These are phyloP conservation scores for Oxyruncus cristatus DNA, from an alignment of 2,113 vertebrate species.

Conservation along the genomic window DNA sequence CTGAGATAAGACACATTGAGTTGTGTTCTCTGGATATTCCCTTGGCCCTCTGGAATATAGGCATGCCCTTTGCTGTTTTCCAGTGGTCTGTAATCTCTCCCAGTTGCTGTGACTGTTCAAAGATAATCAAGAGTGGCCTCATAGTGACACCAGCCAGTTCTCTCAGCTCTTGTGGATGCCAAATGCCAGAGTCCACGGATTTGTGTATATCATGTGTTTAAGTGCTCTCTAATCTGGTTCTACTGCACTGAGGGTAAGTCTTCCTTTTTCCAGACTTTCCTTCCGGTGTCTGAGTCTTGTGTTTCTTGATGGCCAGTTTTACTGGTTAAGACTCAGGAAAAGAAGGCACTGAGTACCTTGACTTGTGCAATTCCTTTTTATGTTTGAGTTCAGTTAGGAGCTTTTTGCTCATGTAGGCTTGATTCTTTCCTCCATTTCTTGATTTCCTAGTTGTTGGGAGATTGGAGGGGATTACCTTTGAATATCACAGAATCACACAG, in stretches of 20 bases:
- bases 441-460: neutral
- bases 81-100: neutral
- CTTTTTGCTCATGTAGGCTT: neutral
- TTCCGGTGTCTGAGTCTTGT: neutral
- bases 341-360: neutral
- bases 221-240: neutral
- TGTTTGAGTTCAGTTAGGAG: neutral
- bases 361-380: neutral
- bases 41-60: neutral
- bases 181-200: neutral
- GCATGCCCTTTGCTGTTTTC: neutral
- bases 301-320: neutral
- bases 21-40: neutral
- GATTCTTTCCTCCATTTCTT: neutral
- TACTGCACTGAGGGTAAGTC: neutral
- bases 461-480: accelerated
- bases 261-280: neutral
- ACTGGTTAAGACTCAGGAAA: neutral
- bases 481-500: neutral
- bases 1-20: neutral
- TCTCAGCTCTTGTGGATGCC: neutral
- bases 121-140: neutral
- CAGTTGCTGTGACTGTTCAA: neutral
- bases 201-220: neutral
- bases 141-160: neutral